phyloP scores from a whole-genome alignment of 2,113 vertebrate genomes.

The Chlorocebus sabaeus region DNA sequence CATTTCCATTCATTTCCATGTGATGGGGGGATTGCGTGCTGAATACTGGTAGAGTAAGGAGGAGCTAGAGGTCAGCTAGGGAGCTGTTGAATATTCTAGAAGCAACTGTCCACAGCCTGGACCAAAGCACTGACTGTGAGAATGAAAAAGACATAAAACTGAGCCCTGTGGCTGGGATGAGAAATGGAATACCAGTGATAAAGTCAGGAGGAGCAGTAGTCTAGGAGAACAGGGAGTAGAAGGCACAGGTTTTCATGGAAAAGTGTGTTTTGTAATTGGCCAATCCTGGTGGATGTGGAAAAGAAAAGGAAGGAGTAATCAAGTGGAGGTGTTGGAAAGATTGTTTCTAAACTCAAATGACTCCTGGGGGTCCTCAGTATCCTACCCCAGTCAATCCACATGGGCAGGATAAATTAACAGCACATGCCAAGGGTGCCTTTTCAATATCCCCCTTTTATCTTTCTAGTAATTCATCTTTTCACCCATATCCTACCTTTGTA shows the following conservation, averaged over 20 bases:
- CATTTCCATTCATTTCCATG: neutral
- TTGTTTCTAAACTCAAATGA: neutral
- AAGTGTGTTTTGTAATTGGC: neutral
- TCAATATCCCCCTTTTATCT: neutral
- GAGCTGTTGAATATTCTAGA: neutral
- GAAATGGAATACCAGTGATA: neutral
- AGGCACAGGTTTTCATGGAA: neutral
- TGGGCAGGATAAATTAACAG: neutral
- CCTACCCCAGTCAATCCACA: neutral
- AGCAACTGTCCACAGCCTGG: neutral
- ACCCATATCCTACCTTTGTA: neutral
- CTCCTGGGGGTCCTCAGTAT: neutral
- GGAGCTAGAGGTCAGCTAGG: neutral
- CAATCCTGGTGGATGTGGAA: no score
- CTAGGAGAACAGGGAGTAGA: neutral
- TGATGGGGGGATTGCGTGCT: neutral
- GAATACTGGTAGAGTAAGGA: neutral
- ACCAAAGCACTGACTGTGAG: neutral
- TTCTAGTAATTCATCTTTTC: neutral
- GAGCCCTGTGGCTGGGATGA: accelerated
- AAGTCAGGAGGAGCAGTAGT: neutral
- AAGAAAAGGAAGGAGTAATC: neutral
- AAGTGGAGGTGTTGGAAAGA: neutral
- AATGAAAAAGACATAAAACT: neutral
- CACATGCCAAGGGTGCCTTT: neutral